Conservation (phyloP, 1,140 invertebrate genomes). For the Drosophila virilis region DNA sequence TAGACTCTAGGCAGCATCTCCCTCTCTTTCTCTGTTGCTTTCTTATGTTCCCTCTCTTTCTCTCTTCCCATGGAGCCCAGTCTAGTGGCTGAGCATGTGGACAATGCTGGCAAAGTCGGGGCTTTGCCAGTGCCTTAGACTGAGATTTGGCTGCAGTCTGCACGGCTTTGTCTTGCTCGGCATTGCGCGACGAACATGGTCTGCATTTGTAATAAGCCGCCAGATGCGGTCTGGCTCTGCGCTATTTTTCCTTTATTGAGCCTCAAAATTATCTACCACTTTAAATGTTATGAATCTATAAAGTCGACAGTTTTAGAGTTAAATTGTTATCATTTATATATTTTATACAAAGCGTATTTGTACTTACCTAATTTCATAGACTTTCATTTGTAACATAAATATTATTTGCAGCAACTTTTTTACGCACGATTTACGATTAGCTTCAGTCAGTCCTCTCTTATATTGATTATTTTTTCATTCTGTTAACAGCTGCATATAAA, state of each 20-base stretch:
- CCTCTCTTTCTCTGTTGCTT: too few relatives aligned
- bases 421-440: too few relatives aligned
- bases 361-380: too few relatives aligned
- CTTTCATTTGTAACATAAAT: too few relatives aligned
- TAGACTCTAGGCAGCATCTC: conserved; percentile 21
- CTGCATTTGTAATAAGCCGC: conserved; percentile 70
- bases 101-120: conserved; percentile 5
- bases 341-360: too few relatives aligned
- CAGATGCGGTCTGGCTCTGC: not conserved
- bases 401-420: too few relatives aligned
- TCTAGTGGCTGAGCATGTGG: conserved; percentile 10
- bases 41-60: too few relatives aligned
- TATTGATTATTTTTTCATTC: too few relatives aligned
- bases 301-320: not conserved
- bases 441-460: too few relatives aligned
- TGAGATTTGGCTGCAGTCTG: conserved; percentile 62
- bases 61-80: not conserved
- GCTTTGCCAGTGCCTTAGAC: conserved; percentile 46
- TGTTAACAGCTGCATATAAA: too few relatives aligned
- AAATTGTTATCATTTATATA: too few relatives aligned
- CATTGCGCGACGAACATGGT: conserved; percentile 60
- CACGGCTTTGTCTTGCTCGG: conserved; percentile 38
- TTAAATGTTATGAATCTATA: not conserved
- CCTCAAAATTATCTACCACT: not conserved
- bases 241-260: not conserved